Conservation (phyloP, 2,797 vertebrate genomes). For the Sebastolobus altivelis region DNA sequence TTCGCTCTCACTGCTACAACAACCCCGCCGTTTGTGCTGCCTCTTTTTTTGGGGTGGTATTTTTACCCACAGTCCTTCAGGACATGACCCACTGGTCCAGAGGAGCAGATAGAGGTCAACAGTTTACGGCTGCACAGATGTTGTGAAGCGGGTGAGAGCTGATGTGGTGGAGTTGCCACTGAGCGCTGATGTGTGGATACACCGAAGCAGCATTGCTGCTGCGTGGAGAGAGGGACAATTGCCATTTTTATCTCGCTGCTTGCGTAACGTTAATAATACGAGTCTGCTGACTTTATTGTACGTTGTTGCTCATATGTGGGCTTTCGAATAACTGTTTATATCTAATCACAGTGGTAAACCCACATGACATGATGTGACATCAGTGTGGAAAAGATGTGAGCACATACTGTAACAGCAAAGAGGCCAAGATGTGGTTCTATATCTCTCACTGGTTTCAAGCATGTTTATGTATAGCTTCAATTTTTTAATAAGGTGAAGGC, state of each 20-base stretch:
- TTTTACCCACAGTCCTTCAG: conserved; percentile 46
- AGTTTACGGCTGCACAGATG: conserved; percentile 52
- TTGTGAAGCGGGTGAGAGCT: conserved; percentile 32
- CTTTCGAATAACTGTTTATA: background rate
- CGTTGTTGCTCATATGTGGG: background rate
- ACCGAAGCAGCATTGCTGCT: conserved; percentile 17
- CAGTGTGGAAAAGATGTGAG: background rate
- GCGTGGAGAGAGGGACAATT: conserved; percentile 7
- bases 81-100: conserved; percentile 57
- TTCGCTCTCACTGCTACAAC: conserved; percentile 48
- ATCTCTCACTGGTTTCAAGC: background rate
- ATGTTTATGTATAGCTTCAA: background rate
- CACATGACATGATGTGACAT: conserved; percentile 11
- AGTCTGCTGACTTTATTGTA: background rate
- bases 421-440: background rate
- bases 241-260: conserved; percentile 29
- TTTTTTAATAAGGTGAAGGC: background rate
- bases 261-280: conserved; percentile 22
- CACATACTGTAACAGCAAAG: background rate
- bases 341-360: background rate
- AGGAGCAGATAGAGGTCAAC: conserved; percentile 66
- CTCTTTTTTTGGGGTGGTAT: conserved; percentile 16
- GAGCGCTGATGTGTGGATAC: conserved; percentile 31
- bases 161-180: conserved; percentile 29
- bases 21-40: conserved; percentile 14